Evolutionary conservation across 2,888 invertebrate genomes (phyloP), one percentile per base, ranked within the genome.

Genomic region (Brassicogethes aeneus): DNA sequence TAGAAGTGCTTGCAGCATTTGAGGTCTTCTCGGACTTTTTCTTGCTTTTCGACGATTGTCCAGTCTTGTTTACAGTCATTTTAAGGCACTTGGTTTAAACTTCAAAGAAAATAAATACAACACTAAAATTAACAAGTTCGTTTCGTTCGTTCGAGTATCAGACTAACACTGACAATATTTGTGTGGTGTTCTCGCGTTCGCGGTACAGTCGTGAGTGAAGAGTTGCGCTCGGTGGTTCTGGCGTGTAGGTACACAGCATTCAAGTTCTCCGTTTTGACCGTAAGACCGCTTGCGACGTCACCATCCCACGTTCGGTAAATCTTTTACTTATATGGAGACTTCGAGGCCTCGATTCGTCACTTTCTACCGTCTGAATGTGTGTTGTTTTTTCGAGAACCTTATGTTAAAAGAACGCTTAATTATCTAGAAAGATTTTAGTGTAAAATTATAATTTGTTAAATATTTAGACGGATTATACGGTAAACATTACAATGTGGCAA

Each of bases 321-420:
- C 56, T 58, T 62, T 50, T 59, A 60, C 64, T 55, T 61, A 61
- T 63, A 63, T 58, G 62, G 62, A 46, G 53, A 55, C 55, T 53
- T 51, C 50, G 51, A 54, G 52, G 54, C 42, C 34, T 39, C 45
- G 53, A 56, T 58, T 58, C 56, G 59, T 56, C 59, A 58, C 59
- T 59, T 46, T 44, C 46, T 42, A 23, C 5, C 10, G 23, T 10
- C 23, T 10, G 23, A 23, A 5, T 23, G 5, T 23, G 23, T 23
- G n/a, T 23, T 23, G 23, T 7, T 23, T 23, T 23, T 10, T 5
- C 23, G 5, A 23, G n/a, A 23, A 23, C 23, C 23, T 5, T 23
- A 5, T 23, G 23, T 23, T 23, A 5, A 5, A 7, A 23, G 23
- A 23, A 7, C 10, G 5, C 5, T 10, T 5, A 23, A 10, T 5